Conservation (phyloP, 2,888 invertebrate species). For the Villa cingulata region DNA sequence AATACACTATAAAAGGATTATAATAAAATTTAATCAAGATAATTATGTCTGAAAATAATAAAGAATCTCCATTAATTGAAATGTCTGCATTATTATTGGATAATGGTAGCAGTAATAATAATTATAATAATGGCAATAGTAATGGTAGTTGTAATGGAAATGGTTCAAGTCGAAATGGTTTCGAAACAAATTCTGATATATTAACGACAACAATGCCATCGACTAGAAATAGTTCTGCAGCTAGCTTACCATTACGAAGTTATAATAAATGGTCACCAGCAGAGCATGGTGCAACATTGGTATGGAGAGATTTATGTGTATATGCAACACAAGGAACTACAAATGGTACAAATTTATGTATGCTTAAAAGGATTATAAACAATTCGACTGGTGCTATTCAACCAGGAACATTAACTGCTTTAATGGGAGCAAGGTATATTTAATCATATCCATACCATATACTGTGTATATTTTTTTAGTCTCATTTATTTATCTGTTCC, state of each 20-base stretch:
- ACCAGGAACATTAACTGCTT: slow-evolving; percentile 66
- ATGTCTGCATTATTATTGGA: not conserved
- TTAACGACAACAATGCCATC: not conserved
- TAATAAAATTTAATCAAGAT: too few relatives aligned
- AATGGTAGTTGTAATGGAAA: not conserved
- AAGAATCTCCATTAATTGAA: not conserved
- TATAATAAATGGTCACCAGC: slow-evolving; percentile 43
- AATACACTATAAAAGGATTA: too few relatives aligned
- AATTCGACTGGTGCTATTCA: slow-evolving; percentile 71
- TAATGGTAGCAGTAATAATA: not conserved
- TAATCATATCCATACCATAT: too few relatives aligned
- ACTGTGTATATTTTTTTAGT: too few relatives aligned
- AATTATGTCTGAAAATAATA: not conserved
- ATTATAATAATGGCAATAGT: not conserved
- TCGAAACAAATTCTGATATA: not conserved
- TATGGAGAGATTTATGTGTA: slow-evolving; percentile 67
- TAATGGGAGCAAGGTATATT: slow-evolving; percentile 71
- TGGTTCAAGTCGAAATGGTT: not conserved
- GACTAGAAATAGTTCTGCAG: not conserved
- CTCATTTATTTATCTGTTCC: too few relatives aligned
- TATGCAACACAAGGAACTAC: slow-evolving; percentile 44
- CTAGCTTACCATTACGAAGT: slow-evolving; percentile 31
- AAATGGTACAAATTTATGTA: slow-evolving; percentile 32
- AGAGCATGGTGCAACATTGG: slow-evolving; percentile 55
- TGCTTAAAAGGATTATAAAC: slow-evolving; percentile 61